These are phyloP conservation scores for Elymnias hypermnestra DNA, from an alignment of 1,140 invertebrate genomes.

Conservation along the genomic window DNA sequence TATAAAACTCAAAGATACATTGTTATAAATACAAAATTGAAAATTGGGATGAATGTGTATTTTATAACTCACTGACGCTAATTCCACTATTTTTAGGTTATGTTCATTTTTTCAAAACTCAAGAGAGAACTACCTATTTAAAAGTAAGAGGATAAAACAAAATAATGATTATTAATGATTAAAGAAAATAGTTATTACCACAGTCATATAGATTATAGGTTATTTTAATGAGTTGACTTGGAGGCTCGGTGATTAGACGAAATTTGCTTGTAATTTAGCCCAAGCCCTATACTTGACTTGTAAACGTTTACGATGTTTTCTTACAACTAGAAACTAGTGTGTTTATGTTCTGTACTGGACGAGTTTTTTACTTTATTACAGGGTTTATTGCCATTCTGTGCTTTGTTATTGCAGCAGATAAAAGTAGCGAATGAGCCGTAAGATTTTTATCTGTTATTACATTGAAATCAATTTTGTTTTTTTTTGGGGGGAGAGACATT, in stretches of 20 bases:
- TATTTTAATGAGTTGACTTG: too few relatives aligned
- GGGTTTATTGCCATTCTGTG: slow-evolving; percentile 37
- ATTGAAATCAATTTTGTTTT: neutral
- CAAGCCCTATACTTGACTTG: slow-evolving; percentile 36
- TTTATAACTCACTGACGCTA: too few relatives aligned
- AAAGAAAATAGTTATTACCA: too few relatives aligned
- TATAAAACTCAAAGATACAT: too few relatives aligned
- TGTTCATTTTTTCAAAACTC: too few relatives aligned
- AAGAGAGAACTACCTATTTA: too few relatives aligned
- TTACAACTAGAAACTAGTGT: slow-evolving; percentile 47
- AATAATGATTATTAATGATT: too few relatives aligned
- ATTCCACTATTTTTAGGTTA: too few relatives aligned
- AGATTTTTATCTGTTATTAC: slow-evolving; percentile 11
- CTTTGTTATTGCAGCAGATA: slow-evolving; percentile 28
- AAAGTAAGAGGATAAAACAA: too few relatives aligned
- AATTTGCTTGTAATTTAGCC: slow-evolving; percentile 11
- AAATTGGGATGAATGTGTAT: too few relatives aligned
- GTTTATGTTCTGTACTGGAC: slow-evolving; percentile 46
- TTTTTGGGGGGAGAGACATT: neutral
- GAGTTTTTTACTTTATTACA: slow-evolving; percentile 58
- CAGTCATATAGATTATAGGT: neutral
- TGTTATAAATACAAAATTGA: too few relatives aligned
- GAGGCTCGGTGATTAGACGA: too few relatives aligned
- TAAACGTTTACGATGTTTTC: slow-evolving; percentile 60
- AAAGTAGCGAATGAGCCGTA: slow-evolving; percentile 17